phyloP scores from a whole-genome alignment of 2,888 invertebrate species.

The Molorchus minor region DNA sequence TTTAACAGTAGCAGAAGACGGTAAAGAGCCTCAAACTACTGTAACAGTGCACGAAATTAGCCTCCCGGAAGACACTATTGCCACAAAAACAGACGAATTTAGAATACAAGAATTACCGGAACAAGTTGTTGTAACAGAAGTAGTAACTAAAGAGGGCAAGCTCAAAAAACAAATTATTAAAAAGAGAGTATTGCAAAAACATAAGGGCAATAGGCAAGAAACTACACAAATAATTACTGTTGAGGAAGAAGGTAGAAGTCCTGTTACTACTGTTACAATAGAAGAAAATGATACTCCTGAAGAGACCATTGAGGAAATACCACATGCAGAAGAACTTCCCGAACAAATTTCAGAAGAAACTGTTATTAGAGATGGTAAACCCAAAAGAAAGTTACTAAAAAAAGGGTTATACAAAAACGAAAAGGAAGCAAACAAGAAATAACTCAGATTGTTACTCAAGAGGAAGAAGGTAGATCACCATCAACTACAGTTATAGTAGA shows the following conservation, averaged over 20 bases:
- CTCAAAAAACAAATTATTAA: constrained; percentile 43
- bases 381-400: constrained; percentile 47
- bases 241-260: constrained; percentile 61
- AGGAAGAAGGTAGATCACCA: constrained; percentile 55
- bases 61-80: constrained; percentile 39
- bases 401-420: constrained; percentile 61
- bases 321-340: constrained; percentile 47
- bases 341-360: constrained; percentile 49
- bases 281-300: constrained; percentile 49
- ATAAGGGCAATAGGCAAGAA: constrained; percentile 57
- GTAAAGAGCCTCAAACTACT: constrained; percentile 60
- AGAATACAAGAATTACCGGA: constrained; percentile 48
- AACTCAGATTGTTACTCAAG: constrained; percentile 60
- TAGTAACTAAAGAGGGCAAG: constrained; percentile 59
- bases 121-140: constrained; percentile 47
- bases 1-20: constrained; percentile 56
- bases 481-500: constrained; percentile 41
- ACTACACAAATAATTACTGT: constrained; percentile 47
- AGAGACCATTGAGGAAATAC: constrained; percentile 17
- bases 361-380: constrained; percentile 58
- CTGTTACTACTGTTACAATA: constrained; percentile 56
- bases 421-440: constrained; percentile 62
- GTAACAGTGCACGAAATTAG: constrained; percentile 53
- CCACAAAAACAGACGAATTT: constrained; percentile 22
- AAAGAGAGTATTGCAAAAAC: constrained; percentile 63